A percentile compares a stretch with the other conserved stretches of the same genome.
Evolutionary conservation across 2,113 vertebrate genomes (phyloP).

Genomic region (Rutilus rutilus): DNA sequence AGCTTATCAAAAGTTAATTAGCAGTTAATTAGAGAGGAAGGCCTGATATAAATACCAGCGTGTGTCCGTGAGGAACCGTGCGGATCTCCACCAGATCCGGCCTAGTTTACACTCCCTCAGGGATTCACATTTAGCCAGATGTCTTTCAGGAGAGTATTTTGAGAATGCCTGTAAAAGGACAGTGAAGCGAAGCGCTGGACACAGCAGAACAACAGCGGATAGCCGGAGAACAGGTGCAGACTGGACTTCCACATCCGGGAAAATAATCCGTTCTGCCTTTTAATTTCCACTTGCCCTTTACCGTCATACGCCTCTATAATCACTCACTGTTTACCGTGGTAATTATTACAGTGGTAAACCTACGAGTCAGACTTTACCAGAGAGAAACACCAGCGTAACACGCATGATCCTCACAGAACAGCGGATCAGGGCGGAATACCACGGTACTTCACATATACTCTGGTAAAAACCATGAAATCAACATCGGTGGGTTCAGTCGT

Average conservation of each 20-base stretch:
- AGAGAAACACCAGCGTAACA: neutral
- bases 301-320: neutral
- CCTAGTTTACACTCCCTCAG: conserved; percentile 67
- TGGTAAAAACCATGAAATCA: no score
- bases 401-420: neutral
- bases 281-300: neutral
- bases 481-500: no score
- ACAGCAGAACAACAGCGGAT: neutral
- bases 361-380: neutral
- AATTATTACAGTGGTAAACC: no score
- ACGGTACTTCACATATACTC: neutral
- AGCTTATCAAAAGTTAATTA: conserved; percentile 72
- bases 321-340: neutral
- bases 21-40: conserved; percentile 73
- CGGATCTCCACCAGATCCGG: conserved; percentile 56
- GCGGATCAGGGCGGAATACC: neutral
- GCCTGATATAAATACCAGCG: conserved; percentile 69
- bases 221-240: neutral
- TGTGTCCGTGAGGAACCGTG: neutral
- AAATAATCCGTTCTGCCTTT: neutral
- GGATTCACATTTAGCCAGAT: conserved; percentile 46
- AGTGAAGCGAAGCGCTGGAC: neutral
- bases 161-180: conserved; percentile 3
- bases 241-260: neutral
- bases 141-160: neutral